Percentiles rank a stretch among this genome's conserved stretches.
These are phyloP conservation scores for Campoletis raptor DNA, from an alignment of 2,888 invertebrate genomes.

Conservation along the genomic window DNA sequence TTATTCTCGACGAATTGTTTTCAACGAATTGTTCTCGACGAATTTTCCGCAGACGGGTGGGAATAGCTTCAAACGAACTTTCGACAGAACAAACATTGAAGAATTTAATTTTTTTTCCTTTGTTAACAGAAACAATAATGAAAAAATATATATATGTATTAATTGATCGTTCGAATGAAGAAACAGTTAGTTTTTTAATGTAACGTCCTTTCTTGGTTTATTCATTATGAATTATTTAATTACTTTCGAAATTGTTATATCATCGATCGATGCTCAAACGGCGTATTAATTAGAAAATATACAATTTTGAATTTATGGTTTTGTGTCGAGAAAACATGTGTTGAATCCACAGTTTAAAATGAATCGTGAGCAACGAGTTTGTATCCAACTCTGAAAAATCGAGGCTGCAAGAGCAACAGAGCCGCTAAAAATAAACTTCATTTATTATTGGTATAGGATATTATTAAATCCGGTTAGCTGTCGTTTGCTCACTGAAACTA, in stretches of 20 bases:
- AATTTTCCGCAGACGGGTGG: no score
- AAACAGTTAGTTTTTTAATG: neutral
- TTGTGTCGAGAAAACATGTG: neutral
- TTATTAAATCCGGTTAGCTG: constrained; percentile 81
- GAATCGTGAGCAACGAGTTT: neutral
- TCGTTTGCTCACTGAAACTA: constrained; percentile 77
- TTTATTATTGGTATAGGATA: constrained; percentile 81
- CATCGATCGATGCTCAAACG: neutral
- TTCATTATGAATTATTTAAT: neutral
- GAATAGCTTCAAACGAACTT: constrained; percentile 31
- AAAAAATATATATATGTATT: neutral
- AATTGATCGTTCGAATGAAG: neutral
- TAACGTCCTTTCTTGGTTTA: neutral
- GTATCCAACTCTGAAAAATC: constrained; percentile 37
- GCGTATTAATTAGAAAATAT: neutral
- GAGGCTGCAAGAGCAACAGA: constrained; percentile 30
- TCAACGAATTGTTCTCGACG: no score
- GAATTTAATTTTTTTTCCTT: constrained; percentile 17
- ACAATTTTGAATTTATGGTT: neutral
- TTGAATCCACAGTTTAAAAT: neutral
- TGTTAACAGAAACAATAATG: neutral
- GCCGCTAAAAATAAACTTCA: constrained; percentile 80
- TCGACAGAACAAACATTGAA: constrained; percentile 31
- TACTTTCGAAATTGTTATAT: neutral
- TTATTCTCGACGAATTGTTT: no score